phyloP scores from a whole-genome alignment of 2,113 vertebrate genomes.

The Python bivittatus region DNA sequence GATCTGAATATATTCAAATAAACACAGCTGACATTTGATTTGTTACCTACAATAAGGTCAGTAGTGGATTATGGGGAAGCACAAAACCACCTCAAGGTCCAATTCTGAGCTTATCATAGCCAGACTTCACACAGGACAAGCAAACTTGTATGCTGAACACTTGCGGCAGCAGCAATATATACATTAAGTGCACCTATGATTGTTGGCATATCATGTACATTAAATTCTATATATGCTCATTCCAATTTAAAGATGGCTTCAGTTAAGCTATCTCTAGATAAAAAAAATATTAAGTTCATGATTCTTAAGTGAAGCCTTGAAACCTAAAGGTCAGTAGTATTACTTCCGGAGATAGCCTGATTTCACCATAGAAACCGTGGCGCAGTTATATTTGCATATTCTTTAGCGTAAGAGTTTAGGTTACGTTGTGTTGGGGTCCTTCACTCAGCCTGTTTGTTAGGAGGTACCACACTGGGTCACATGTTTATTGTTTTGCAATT shows the following conservation, averaged over 20 bases:
- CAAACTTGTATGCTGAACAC: constrained; percentile 61
- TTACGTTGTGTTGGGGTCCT: not conserved
- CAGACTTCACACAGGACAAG: not conserved
- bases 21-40: constrained; percentile 48
- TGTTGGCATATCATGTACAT: constrained; percentile 68
- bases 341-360: not conserved
- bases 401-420: not conserved
- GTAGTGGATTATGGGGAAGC: constrained; percentile 47
- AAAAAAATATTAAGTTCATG: not conserved
- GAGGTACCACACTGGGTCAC: not conserved
- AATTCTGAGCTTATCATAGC: not conserved
- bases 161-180: constrained; percentile 66
- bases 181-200: constrained; percentile 70
- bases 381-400: not conserved
- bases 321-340: not conserved
- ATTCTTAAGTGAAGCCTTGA: not conserved
- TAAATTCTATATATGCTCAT: not conserved
- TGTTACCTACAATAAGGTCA: constrained; percentile 54
- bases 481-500: not conserved
- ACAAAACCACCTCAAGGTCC: not conserved
- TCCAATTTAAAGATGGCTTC: not conserved
- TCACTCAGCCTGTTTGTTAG: not conserved
- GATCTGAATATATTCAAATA: not conserved
- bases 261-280: not conserved
- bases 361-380: not conserved